Conservation (phyloP, 2,797 vertebrate genomes). For the Fistularia commersonii region DNA sequence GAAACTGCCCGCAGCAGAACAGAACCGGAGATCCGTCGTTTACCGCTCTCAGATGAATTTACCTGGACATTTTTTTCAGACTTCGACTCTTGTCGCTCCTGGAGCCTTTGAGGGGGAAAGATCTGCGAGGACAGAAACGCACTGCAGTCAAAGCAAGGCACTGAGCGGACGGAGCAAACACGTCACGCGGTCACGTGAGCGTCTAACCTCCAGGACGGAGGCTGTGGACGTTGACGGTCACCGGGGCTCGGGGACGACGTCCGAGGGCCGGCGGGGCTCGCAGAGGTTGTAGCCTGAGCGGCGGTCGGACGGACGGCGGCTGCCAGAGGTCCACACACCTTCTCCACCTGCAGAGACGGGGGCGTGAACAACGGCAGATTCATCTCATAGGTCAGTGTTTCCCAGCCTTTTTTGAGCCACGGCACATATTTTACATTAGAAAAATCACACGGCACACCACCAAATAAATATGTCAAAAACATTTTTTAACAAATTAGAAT, state of each 20-base stretch:
- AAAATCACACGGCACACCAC: too few relatives aligned
- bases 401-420: too few relatives aligned
- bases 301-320: constrained; percentile 40
- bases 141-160: too few relatives aligned
- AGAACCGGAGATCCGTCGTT: not conserved
- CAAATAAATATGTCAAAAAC: too few relatives aligned
- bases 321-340: constrained; percentile 69
- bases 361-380: not conserved
- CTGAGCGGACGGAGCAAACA: too few relatives aligned
- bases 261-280: constrained; percentile 19
- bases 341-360: constrained; percentile 63
- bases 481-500: too few relatives aligned
- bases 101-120: constrained; percentile 85
- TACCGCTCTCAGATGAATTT: constrained; percentile 19
- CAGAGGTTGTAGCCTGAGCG: constrained; percentile 8
- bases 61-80: constrained; percentile 89
- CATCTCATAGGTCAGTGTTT: too few relatives aligned
- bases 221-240: constrained; percentile 46
- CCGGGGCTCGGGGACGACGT: constrained; percentile 14
- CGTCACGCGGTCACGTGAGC: too few relatives aligned
- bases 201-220: constrained; percentile 75
- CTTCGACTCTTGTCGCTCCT: constrained; percentile 86
- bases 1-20: too few relatives aligned
- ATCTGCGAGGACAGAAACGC: constrained; percentile 76
- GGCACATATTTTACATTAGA: too few relatives aligned